Conservation (phyloP, 2,797 vertebrate species). For the Schizothorax lantsangensis region DNA sequence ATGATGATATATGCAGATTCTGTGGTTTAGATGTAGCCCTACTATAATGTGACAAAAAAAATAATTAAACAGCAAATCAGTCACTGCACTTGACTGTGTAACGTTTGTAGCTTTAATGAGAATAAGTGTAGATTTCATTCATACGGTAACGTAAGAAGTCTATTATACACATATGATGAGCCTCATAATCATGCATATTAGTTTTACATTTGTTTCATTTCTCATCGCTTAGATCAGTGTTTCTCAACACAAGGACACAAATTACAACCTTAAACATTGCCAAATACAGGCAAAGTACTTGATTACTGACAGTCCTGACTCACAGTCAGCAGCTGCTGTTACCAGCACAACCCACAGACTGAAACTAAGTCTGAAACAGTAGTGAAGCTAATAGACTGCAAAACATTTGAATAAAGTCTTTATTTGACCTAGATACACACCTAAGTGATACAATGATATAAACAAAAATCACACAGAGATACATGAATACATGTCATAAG, state of each 20-base stretch:
- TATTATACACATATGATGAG: too few species aligned
- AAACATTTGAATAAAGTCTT: constrained; percentile 13
- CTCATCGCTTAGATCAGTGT: neutral
- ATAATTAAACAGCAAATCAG: neutral
- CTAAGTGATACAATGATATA: constrained; percentile 2
- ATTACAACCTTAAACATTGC: neutral
- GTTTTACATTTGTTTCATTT: neutral
- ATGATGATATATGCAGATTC: too few species aligned
- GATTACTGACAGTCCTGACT: too few species aligned
- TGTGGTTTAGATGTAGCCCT: too few species aligned
- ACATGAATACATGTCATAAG: constrained; percentile 44
- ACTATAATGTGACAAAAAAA: too few species aligned
- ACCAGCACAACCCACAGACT: neutral
- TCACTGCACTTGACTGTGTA: neutral
- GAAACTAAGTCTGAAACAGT: neutral
- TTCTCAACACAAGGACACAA: neutral
- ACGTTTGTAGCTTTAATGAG: neutral
- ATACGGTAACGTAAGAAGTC: neutral
- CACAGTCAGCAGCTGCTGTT: neutral
- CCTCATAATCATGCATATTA: neutral
- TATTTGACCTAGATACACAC: constrained; percentile 5
- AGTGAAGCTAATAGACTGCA: neutral
- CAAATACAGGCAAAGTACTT: neutral
- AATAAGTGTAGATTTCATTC: neutral
- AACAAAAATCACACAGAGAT: constrained; percentile 13